Evolutionary conservation across 2,888 invertebrate species (phyloP), one percentile per base, ranked within the genome.

Genomic region (Chironomus riparius): DNA sequence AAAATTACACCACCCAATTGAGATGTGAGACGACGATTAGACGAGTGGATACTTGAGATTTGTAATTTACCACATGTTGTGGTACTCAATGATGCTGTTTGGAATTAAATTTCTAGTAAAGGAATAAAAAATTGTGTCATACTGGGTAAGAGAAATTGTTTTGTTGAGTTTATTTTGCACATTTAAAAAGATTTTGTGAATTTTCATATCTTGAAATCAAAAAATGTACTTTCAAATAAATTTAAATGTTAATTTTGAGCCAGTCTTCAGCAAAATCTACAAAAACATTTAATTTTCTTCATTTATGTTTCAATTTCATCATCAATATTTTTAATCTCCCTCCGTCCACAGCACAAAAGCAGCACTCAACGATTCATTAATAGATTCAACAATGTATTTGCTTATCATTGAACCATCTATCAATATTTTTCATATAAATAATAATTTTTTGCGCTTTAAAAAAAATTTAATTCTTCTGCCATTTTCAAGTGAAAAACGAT

Each of bases 1-100:
- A 62, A 71, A 72, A 61, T 38, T 72, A 72, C 72, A 72, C 70
- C 47, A 70, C 28, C 38, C 21, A 56, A 6, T 15, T 50, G 56
- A 38, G 5, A 15, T 24, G 13, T 65, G 68, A 68, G 24, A 18
- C 4, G n/a, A 38, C 38, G 61, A 72, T 72, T 72, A 24, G 13
- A n/a, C 24, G 38, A 72, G 72, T 72, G 62, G 28, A 62, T 62
- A 47, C 68, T 74, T 74, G 24, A 68, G 18, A 74, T 62, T 28
- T 47, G 74, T 65, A 74, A 74, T 74, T 68, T 74, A 74, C 74
- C 74, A 74, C 74, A 74, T 74, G 74, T 50, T 7, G 74, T 56
- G 18, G 56, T n/a, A 56, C 6, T 56, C n/a, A 18, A 15, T 56
- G 56, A 15, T 18, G 56, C 56, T 15, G 7, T 18, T 18, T 50